Conservation (phyloP, 2,888 invertebrate genomes). For the Trachelus troglodyta region DNA sequence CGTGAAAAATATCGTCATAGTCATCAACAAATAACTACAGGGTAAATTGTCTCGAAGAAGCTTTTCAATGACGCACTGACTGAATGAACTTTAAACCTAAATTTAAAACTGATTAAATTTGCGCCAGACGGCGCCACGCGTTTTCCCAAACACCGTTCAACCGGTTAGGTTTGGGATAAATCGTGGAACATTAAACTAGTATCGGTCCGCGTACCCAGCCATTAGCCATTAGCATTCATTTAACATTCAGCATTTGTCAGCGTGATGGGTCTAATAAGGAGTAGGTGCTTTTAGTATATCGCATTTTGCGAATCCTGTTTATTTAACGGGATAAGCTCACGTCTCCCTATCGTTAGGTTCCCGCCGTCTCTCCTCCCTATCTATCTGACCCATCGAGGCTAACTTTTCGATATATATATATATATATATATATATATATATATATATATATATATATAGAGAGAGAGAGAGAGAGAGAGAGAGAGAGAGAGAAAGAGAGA, state of each 20-base stretch:
- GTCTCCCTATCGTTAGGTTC: background rate
- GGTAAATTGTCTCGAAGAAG: background rate
- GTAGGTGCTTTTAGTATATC: background rate
- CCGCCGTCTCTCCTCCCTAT: background rate
- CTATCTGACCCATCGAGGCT: background rate
- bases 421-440: too few relatives aligned
- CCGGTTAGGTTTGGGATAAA: background rate
- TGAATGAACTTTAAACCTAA: constrained; percentile 44
- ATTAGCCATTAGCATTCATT: background rate
- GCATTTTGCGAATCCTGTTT: background rate
- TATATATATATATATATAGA: too few relatives aligned
- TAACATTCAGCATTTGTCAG: background rate
- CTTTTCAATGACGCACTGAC: background rate
- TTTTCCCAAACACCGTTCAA: background rate
- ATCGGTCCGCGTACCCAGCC: background rate
- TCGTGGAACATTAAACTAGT: background rate
- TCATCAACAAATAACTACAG: background rate
- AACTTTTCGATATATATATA: background rate
- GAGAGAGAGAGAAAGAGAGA: too few relatives aligned
- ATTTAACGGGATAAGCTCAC: background rate
- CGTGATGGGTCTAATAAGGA: background rate
- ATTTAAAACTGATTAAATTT: constrained; percentile 52
- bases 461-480: too few relatives aligned
- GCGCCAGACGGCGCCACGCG: background rate
- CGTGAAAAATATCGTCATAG: background rate